phyloP scores from a whole-genome alignment of 2,113 vertebrate genomes.

The Sphaerodactylus townsendi region DNA sequence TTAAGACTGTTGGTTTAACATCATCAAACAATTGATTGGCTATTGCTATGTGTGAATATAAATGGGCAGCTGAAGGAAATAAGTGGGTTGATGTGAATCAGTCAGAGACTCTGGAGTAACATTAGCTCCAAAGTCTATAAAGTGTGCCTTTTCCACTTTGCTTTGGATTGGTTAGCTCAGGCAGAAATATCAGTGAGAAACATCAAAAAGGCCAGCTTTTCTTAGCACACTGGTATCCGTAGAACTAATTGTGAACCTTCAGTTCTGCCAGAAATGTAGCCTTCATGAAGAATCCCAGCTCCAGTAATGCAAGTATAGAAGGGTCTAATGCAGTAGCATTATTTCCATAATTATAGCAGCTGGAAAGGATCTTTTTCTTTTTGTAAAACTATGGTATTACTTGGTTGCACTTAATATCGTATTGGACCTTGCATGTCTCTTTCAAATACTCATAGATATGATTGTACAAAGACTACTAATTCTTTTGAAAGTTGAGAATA shows the following conservation, averaged over 20 bases:
- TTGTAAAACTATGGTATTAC: background rate
- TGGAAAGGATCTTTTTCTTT: background rate
- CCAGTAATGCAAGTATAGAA: background rate
- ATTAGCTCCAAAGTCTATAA: background rate
- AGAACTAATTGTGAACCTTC: background rate
- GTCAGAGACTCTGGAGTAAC: background rate
- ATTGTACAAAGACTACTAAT: background rate
- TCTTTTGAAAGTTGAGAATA: constrained; percentile 4
- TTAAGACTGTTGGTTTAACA: background rate
- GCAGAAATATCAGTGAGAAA: constrained; percentile 1
- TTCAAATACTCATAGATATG: background rate
- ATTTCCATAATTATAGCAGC: background rate
- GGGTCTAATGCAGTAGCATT: background rate
- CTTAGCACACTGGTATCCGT: background rate
- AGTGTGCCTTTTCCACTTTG: background rate
- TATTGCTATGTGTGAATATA: background rate
- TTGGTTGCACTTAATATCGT: background rate
- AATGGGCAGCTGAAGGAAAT: accelerated
- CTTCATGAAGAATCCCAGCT: background rate
- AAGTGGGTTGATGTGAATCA: background rate
- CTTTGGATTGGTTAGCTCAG: background rate
- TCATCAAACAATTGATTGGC: background rate
- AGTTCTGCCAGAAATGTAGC: constrained; percentile 6
- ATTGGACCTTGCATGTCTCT: background rate
- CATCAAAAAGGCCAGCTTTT: constrained; percentile 12